Percentiles rank a stretch among this genome's conserved stretches.
Conservation (phyloP, 2,888 invertebrate genomes). For the Smittia aterrima region DNA sequence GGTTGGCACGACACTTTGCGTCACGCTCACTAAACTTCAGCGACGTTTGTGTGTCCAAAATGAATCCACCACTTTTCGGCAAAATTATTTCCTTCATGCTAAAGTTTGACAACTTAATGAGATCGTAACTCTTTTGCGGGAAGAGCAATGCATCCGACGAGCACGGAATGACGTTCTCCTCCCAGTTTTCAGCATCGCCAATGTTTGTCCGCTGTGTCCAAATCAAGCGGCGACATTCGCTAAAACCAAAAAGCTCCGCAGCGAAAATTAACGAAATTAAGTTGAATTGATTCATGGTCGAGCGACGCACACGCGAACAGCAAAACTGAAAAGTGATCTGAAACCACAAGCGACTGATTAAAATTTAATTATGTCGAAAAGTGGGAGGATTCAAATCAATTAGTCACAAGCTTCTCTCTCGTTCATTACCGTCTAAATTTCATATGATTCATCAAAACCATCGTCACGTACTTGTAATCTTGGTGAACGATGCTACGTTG, state of each 20-base stretch:
- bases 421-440: not conserved
- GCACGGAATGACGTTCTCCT: constrained; percentile 48
- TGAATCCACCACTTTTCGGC: constrained; percentile 33
- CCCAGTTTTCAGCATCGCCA: constrained; percentile 47
- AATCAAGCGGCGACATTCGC: constrained; percentile 26
- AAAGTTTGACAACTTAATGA: constrained; percentile 39
- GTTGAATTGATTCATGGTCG: constrained; percentile 30
- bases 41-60: constrained; percentile 17
- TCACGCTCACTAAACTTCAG: constrained; percentile 17
- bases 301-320: not conserved
- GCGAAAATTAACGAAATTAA: constrained; percentile 34
- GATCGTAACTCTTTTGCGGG: constrained; percentile 47
- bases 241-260: constrained; percentile 19
- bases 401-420: not conserved
- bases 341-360: constrained; percentile 21
- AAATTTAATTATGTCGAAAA: constrained; percentile 34
- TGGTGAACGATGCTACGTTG: too few relatives aligned
- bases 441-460: not conserved
- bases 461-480: too few relatives aligned
- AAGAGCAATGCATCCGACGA: constrained; percentile 49
- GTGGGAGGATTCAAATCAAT: constrained; percentile 37
- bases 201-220: constrained; percentile 43
- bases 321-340: constrained; percentile 18
- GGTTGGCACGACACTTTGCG: constrained; percentile 11
- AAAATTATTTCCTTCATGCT: constrained; percentile 38